Evolutionary conservation across 2,888 invertebrate genomes (phyloP), one percentile per base, ranked within the genome.

Genomic region (Dasysyrphus tricinctus): DNA sequence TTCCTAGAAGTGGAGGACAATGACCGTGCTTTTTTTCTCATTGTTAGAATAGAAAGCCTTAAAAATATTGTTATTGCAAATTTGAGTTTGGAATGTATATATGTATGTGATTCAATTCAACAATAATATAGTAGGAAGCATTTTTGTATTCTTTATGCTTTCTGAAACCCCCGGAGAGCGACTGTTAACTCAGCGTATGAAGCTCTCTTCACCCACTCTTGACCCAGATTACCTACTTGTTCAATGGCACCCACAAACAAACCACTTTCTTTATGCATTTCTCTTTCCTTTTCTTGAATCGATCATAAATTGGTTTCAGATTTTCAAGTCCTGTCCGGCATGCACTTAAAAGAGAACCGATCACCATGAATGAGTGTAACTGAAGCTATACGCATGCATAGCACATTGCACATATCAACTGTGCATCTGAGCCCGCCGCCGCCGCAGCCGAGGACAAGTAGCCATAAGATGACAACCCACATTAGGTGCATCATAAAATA

Each of bases 401-500:
- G n/a, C 42, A 8, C 59, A 47, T 8, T 11, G 11, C 51, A 24
- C 32, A 65, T 59, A 67, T 54, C 69, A 70, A 34, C 70, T 70
- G 1, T 14, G 39, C 12, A 65, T 70, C 56, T 75, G 63, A 49
- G 61, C 19, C 19, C 29, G 8, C 29, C 12, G n/a, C 24, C 24
- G 24, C n/a, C n/a, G n/a, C n/a, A n/a, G 11, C 24, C 14, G 24
- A n/a, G 24, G 69, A 69, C 63, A 70, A 67, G 74, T 57, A 79
- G 73, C 67, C 16, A 77, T 59, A 73, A 82, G 67, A 78, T 80
- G 83, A 84, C 83, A 75, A 83, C 63, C 83, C 83, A 83, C 80
- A 83, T 83, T 83, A 84, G 83, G 49, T 34, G 80, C 75, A 70
- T 75, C 80, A 84, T 84, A 80, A 80, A 75, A 84, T 84, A 80